Evolutionary conservation across 2,113 vertebrate genomes (phyloP).

Genomic region (Ardeotis arabs): DNA sequence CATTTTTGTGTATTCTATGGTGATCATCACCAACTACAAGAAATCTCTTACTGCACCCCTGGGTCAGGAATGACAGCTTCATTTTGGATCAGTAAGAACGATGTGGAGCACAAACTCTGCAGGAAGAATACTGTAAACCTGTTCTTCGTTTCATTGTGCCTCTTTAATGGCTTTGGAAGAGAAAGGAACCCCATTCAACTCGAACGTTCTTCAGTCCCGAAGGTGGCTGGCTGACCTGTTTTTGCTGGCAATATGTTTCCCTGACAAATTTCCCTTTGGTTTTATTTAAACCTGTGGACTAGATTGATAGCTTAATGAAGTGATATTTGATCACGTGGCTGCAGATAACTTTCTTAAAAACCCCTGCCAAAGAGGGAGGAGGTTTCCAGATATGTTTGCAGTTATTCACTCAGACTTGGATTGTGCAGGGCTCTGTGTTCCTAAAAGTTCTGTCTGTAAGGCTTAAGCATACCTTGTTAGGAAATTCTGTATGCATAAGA

Average conservation of each 20-base stretch:
- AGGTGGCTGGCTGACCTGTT: background rate
- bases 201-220: background rate
- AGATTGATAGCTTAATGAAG: background rate
- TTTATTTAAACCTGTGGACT: background rate
- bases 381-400: background rate
- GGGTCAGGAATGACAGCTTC: background rate
- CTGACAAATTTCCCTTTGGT: background rate
- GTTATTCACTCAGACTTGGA: background rate
- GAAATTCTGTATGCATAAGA: fast-evolving
- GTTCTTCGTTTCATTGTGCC: background rate
- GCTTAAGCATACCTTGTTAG: background rate
- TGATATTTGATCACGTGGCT: background rate
- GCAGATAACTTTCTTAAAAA: background rate
- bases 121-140: background rate
- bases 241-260: background rate
- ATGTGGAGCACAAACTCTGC: background rate
- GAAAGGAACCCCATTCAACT: background rate
- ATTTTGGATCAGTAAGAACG: background rate
- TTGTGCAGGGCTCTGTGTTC: background rate
- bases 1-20: background rate
- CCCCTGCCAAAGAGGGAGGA: background rate
- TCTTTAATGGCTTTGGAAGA: background rate
- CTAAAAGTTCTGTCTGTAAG: background rate
- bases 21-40: background rate
- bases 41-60: background rate